Percentiles rank a stretch among this genome's conserved stretches.
Conservation (phyloP, 2,888 invertebrate species). For the Aspidiotus destructor region DNA sequence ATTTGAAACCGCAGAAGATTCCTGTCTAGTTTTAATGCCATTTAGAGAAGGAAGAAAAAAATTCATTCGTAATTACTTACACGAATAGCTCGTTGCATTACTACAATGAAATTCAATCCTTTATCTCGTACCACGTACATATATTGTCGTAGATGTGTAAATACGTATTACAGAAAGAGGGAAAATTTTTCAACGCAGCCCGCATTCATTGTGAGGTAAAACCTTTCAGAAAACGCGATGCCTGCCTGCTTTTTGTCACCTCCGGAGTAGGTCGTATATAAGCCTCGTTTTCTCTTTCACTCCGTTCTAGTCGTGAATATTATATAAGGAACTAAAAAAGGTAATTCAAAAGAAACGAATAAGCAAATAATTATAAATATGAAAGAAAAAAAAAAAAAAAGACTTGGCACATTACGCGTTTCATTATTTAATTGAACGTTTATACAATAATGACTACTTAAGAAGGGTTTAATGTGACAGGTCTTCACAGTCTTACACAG, state of each 20-base stretch:
- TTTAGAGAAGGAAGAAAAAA: background rate
- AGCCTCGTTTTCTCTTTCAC: slow-evolving; percentile 23
- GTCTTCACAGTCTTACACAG: background rate
- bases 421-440: slow-evolving; percentile 24
- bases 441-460: slow-evolving; percentile 30
- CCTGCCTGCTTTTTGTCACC: slow-evolving; percentile 22
- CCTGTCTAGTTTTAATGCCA: background rate
- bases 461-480: slow-evolving; percentile 27
- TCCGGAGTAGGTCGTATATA: slow-evolving; percentile 7
- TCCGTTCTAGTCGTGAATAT: slow-evolving; percentile 20
- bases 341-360: background rate
- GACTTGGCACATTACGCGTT: slow-evolving; percentile 7
- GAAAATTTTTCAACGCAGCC: background rate
- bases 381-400: slow-evolving; percentile 17
- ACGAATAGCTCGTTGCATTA: background rate
- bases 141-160: background rate
- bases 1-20: slow-evolving; percentile 1
- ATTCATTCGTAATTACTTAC: background rate
- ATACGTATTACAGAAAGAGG: background rate
- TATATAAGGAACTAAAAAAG: slow-evolving; percentile 1
- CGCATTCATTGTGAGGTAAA: slow-evolving; percentile 2
- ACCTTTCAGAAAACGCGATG: slow-evolving; percentile 5
- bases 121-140: background rate
- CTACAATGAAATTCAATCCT: slow-evolving; percentile 13
- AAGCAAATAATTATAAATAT: slow-evolving; percentile 8